Evolutionary conservation across 2,113 vertebrate species (phyloP).

Genomic region (Heterotis niloticus): DNA sequence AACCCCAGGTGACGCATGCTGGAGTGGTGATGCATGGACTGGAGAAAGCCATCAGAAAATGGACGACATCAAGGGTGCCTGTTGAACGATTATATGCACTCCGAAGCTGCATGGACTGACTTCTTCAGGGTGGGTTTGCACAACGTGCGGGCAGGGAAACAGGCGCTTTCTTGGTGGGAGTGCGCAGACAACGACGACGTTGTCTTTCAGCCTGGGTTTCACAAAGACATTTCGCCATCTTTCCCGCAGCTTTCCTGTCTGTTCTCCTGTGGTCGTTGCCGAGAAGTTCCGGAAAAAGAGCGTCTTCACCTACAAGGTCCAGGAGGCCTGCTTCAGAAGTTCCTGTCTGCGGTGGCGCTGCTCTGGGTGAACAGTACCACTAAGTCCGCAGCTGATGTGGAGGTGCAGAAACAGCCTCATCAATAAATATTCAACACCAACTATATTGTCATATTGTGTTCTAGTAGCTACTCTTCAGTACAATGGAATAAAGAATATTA

Average conservation of each 20-base stretch:
- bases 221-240: too few species aligned
- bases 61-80: constrained; percentile 56
- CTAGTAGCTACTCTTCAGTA: too few species aligned
- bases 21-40: constrained; percentile 62
- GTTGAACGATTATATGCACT: constrained; percentile 76
- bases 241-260: constrained; percentile 63
- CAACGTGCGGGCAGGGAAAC: not conserved
- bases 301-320: constrained; percentile 50
- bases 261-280: constrained; percentile 56
- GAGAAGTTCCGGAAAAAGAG: constrained; percentile 40
- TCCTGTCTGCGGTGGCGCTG: constrained; percentile 51
- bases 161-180: too few species aligned
- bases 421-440: too few species aligned
- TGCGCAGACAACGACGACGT: too few species aligned
- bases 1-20: constrained; percentile 61
- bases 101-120: constrained; percentile 80
- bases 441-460: too few species aligned
- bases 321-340: constrained; percentile 70
- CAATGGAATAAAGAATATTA: too few species aligned
- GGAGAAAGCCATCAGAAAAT: constrained; percentile 61
- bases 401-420: too few species aligned
- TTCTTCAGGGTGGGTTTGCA: constrained; percentile 75
- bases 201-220: too few species aligned
- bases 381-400: too few species aligned
- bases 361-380: constrained; percentile 43